Conservation (phyloP, 2,888 invertebrate genomes). For the Ypsolopha sequella region DNA sequence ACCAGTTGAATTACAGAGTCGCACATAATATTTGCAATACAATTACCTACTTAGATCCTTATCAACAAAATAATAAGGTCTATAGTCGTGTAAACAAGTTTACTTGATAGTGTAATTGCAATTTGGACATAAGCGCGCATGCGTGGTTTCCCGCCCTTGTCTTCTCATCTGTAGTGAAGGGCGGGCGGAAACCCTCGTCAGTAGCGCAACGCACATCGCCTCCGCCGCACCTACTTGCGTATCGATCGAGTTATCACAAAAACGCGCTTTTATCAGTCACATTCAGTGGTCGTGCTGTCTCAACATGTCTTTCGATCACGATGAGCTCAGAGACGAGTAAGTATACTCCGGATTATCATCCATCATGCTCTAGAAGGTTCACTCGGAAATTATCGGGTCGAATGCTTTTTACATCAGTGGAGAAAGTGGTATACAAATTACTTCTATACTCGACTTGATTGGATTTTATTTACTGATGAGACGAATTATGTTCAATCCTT, state of each 20-base stretch:
- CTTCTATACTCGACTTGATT: background rate
- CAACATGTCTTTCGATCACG: slow-evolving; percentile 73
- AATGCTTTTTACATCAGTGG: no score
- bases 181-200: slow-evolving; percentile 39
- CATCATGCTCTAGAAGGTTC: no score
- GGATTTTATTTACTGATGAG: background rate
- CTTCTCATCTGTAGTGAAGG: slow-evolving; percentile 3
- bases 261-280: background rate
- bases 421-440: background rate
- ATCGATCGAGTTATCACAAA: slow-evolving; percentile 16
- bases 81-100: no score
- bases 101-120: no score
- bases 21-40: no score
- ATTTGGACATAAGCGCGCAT: background rate
- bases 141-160: background rate
- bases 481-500: background rate
- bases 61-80: no score
- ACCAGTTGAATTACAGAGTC: no score
- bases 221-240: slow-evolving; percentile 36
- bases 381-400: background rate
- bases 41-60: no score
- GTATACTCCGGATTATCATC: slow-evolving; percentile 37
- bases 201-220: slow-evolving; percentile 39
- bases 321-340: slow-evolving; percentile 80
- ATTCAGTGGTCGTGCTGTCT: background rate